Evolutionary conservation across 2,797 vertebrate genomes (phyloP).

Genomic region (Simalia tracyae): DNA sequence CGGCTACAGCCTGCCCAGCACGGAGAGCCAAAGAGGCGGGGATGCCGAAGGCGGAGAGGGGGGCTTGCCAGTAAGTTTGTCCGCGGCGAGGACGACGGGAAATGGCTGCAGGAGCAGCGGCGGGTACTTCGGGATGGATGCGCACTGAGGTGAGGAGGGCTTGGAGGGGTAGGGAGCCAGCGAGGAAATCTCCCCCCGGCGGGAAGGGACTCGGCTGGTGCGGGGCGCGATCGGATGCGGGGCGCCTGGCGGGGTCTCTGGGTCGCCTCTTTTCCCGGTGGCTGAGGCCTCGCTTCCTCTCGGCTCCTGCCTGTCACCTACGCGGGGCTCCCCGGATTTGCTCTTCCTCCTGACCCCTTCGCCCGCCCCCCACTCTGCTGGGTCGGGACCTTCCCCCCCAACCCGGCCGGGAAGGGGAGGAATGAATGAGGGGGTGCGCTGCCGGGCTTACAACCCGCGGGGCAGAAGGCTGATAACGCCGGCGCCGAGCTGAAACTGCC

Average conservation of each 20-base stretch:
- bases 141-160: neutral
- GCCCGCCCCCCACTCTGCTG: neutral
- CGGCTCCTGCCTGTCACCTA: neutral
- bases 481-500: slow-evolving; percentile 7
- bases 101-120: neutral
- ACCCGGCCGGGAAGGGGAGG: neutral
- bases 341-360: neutral
- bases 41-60: neutral
- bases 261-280: neutral
- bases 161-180: neutral
- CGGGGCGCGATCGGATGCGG: neutral
- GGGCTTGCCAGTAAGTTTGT: neutral
- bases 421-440: neutral
- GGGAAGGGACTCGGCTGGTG: neutral
- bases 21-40: neutral
- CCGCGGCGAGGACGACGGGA: neutral
- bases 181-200: neutral
- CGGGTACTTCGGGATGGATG: slow-evolving; percentile 1
- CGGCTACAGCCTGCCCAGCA: neutral
- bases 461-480: neutral
- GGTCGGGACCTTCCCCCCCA: neutral
- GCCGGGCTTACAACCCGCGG: neutral
- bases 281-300: slow-evolving; percentile 4
- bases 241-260: neutral
- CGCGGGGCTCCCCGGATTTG: neutral